Conservation (phyloP, 2,888 invertebrate species). For the Pemphredon lugubris region DNA sequence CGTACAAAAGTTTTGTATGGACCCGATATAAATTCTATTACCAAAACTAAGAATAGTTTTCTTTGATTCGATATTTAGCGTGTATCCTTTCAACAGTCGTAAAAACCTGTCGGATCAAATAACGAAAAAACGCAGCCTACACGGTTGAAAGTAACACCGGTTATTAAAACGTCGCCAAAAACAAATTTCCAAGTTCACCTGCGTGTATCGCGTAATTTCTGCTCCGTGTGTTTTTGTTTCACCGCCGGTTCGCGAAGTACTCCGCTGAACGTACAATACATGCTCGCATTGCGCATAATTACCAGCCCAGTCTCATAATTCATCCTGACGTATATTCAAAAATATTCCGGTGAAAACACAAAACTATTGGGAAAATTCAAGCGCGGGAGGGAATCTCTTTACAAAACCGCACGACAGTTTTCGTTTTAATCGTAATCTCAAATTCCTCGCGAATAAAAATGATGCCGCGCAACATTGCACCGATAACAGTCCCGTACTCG, state of each 20-base stretch:
- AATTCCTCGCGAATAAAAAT: background rate
- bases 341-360: slow-evolving; percentile 1
- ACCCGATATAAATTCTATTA: too few species aligned
- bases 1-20: too few species aligned
- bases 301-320: slow-evolving; percentile 20
- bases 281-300: slow-evolving; percentile 22
- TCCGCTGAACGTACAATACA: background rate
- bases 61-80: too few species aligned
- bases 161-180: slow-evolving; percentile 9
- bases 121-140: too few species aligned
- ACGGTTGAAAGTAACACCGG: background rate
- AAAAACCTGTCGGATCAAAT: too few species aligned
- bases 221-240: slow-evolving; percentile 3
- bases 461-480: too few species aligned
- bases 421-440: background rate
- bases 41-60: too few species aligned
- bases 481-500: too few species aligned
- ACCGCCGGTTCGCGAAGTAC: background rate
- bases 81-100: too few species aligned
- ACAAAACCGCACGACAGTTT: background rate
- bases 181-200: slow-evolving; percentile 16
- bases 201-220: slow-evolving; percentile 9
- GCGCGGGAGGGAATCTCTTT: background rate
- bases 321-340: slow-evolving; percentile 22
- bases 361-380: background rate